These are phyloP conservation scores for Gryon sp. DNA, from an alignment of 1,140 invertebrate species.

Conservation along the genomic window DNA sequence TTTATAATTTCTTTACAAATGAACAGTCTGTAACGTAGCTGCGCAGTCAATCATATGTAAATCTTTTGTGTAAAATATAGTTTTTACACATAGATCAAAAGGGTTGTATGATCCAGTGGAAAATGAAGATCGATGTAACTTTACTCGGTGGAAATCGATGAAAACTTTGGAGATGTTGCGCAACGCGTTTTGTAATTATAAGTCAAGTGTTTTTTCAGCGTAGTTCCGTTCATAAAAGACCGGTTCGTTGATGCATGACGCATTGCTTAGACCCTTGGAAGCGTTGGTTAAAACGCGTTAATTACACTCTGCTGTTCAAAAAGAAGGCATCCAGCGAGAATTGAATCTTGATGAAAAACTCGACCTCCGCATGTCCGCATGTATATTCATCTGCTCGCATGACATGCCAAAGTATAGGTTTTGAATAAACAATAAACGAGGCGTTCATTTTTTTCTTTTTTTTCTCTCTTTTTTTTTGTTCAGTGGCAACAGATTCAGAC, in stretches of 20 bases:
- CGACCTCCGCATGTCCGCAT: conserved; percentile 56
- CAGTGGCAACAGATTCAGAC: conserved; percentile 44
- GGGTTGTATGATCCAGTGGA: neutral
- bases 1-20: no score
- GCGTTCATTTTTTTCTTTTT: conserved; percentile 41
- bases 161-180: conserved; percentile 46
- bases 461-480: conserved; percentile 25
- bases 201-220: conserved; percentile 55
- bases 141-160: neutral
- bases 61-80: no score
- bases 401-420: conserved; percentile 58
- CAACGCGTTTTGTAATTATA: conserved; percentile 53
- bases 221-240: conserved; percentile 59
- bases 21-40: no score
- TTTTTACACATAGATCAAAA: no score
- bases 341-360: conserved; percentile 62
- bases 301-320: conserved; percentile 61
- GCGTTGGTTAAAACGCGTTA: conserved; percentile 62
- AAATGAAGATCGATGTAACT: conserved; percentile 19
- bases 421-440: conserved; percentile 59
- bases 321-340: conserved; percentile 62
- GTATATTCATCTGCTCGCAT: conserved; percentile 57
- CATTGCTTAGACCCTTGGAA: conserved; percentile 61
- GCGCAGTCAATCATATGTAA: no score
- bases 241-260: conserved; percentile 57